Base-by-base conservation (phyloP, 1,140 invertebrate species). In the Goniozus legneri region DNA sequence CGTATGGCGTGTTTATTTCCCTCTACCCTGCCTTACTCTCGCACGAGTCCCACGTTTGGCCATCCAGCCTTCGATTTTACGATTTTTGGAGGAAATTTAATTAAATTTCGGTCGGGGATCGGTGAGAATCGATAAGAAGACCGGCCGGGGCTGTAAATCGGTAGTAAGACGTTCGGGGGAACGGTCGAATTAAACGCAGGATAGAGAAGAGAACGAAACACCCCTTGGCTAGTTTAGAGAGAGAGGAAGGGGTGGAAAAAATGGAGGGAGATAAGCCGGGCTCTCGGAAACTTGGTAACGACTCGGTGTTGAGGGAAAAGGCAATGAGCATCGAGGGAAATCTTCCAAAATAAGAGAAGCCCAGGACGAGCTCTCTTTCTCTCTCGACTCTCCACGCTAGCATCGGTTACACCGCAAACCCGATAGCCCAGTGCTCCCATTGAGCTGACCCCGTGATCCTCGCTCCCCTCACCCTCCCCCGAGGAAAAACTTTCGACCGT, bases 281-380 rank as follows among this genome's bases (percentile, higher is more conserved):
- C 52, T 52, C 52, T 59, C 45, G 47, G 57, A 59, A n/a, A 59
- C 44, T 58, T 59, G 52, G 45, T 24, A 59, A 59, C 52, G 57
- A 59, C 56, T 58, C 46, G 53, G 43, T 27, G 54, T 57, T 58
- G 44, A 52, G 58, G 59, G 54, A 61, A 44, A 55, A 50, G 52
- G 55, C 59, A 61, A 62, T 61, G 59, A 62, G 58, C 58, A 61
- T 52, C 57, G 34, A 43, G 59, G 59, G 59, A 62, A 61, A 62
- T 62, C 59, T 58, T 57, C 44, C 46, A 48, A 62, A 61, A 62
- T 62, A 61, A 61, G 54, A 57, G 52, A 24, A 58, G 35, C 44
- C 39, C 44, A 44, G 36, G 43, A 44, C 39, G 57, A 60, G 50
- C 8, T 33, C n/a, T n/a, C n/a, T n/a, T n/a, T n/a, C n/a, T 33